These are phyloP conservation scores for Heteractis magnifica DNA, from an alignment of 92 coral and sea anemone genomes.

Conservation along the genomic window DNA sequence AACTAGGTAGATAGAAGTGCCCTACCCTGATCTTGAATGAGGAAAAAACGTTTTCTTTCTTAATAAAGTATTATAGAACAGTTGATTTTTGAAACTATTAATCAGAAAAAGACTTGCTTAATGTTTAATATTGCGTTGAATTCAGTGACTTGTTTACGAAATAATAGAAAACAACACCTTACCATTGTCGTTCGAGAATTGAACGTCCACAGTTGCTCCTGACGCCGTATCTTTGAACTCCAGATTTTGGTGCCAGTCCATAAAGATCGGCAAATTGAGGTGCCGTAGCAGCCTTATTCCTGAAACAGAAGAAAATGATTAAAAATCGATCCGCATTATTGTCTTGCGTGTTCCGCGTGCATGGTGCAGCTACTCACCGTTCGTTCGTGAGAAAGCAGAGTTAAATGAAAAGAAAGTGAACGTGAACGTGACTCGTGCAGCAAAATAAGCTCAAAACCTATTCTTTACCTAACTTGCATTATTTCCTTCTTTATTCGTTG, in stretches of 20 bases:
- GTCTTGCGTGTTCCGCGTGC: neutral
- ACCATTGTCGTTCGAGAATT: neutral
- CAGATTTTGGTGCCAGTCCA: neutral
- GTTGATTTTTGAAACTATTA: too few species aligned
- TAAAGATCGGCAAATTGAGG: neutral
- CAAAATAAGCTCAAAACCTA: neutral
- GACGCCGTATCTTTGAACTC: neutral
- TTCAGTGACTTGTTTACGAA: neutral
- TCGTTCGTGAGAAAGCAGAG: too few species aligned
- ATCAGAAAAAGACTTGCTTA: too few species aligned
- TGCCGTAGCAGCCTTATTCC: neutral
- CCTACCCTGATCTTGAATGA: too few species aligned
- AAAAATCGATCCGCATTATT: neutral
- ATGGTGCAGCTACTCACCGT: too few species aligned
- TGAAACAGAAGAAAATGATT: neutral
- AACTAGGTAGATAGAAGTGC: too few species aligned
- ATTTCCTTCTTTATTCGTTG: slow-evolving; percentile 7
- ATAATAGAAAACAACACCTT: neutral
- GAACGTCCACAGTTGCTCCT: neutral
- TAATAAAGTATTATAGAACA: too few species aligned
- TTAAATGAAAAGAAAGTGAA: too few species aligned
- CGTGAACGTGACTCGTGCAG: too few species aligned
- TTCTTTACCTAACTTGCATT: neutral
- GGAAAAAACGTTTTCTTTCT: too few species aligned
- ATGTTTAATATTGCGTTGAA: too few species aligned